Evolutionary conservation across 2,888 invertebrate genomes (phyloP).

Genomic region (Lysandra bellargus): DNA sequence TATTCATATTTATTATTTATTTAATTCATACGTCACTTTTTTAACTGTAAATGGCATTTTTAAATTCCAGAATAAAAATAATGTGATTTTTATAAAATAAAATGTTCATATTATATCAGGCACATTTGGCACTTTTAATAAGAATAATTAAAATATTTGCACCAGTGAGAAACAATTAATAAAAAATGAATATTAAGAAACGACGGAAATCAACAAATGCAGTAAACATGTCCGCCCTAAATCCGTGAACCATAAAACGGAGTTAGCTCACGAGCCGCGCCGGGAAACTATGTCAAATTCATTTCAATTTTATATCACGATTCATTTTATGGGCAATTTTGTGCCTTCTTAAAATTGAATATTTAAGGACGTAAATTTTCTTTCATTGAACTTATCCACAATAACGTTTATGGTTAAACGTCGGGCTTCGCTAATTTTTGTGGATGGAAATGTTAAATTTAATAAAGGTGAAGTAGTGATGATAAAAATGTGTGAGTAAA

Average conservation of each 20-base stretch:
- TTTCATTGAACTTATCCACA: not conserved
- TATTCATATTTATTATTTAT: no score
- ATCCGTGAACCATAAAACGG: conserved; percentile 25
- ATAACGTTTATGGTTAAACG: not conserved
- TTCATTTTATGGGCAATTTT: conserved; percentile 3
- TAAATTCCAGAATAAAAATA: not conserved
- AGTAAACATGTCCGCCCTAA: conserved; percentile 4
- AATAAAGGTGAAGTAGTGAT: no score
- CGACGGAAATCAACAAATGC: not conserved
- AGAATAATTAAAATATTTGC: not conserved
- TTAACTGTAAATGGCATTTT: not conserved
- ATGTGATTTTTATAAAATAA: no score
- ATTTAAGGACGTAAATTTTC: conserved; percentile 4
- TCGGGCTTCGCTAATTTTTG: not conserved
- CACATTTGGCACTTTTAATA: not conserved
- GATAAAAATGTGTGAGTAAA: no score
- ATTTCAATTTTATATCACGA: conserved; percentile 29
- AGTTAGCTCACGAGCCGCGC: conserved; percentile 24
- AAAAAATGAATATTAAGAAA: not conserved
- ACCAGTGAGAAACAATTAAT: not conserved
- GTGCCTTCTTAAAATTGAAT: not conserved
- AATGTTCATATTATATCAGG: no score
- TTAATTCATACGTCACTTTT: not conserved
- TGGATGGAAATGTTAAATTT: not conserved
- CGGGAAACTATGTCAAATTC: conserved; percentile 28